Conservation (phyloP, 2,888 invertebrate species). For the Scaptomyza caliginosa region DNA sequence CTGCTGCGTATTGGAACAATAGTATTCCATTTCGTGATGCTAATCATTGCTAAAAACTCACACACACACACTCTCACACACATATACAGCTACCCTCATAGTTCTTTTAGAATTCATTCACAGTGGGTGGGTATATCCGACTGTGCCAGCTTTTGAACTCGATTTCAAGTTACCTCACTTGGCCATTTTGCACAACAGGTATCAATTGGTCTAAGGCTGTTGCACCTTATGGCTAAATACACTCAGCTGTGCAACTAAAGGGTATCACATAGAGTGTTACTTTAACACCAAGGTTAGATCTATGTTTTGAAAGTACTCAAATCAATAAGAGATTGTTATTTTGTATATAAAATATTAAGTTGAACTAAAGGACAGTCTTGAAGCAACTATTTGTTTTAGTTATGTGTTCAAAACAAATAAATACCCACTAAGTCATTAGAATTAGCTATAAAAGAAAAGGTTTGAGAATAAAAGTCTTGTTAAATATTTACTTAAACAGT, state of each 20-base stretch:
- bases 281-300: too few species aligned
- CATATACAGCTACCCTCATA: conserved; percentile 47
- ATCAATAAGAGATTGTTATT: too few species aligned
- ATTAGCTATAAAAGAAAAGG: too few species aligned
- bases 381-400: too few species aligned
- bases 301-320: too few species aligned
- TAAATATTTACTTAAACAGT: too few species aligned
- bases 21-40: conserved; percentile 73
- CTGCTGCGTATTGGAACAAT: conserved; percentile 77
- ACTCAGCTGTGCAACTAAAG: neutral
- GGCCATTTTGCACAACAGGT: conserved; percentile 62
- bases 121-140: conserved; percentile 72
- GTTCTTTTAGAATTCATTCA: conserved; percentile 13
- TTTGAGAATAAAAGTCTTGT: too few species aligned
- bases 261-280: neutral
- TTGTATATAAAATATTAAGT: too few species aligned
- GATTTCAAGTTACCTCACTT: conserved; percentile 22
- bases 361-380: too few species aligned
- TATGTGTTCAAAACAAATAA: too few species aligned
- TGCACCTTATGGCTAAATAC: conserved; percentile 43
- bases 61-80: conserved; percentile 11
- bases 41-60: conserved; percentile 70
- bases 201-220: conserved; percentile 30
- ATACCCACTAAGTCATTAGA: too few species aligned
- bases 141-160: conserved; percentile 52